phyloP scores from a whole-genome alignment of 2,888 invertebrate genomes.

The Mesorhabditis belari region DNA sequence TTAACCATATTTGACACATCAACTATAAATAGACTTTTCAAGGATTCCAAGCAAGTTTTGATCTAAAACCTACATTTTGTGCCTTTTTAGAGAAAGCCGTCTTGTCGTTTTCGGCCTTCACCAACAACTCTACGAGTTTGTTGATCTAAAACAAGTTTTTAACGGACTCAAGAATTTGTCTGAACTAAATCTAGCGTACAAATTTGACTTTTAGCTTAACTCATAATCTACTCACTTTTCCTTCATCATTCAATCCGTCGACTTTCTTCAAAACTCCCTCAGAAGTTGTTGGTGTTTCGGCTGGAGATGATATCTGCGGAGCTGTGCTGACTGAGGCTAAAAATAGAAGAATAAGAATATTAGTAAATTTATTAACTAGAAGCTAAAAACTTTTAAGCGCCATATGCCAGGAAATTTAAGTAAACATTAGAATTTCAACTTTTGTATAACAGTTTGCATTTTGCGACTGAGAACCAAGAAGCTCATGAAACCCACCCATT shows the following conservation, averaged over 20 bases:
- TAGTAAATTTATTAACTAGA: too few species aligned
- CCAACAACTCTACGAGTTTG: constrained; percentile 16
- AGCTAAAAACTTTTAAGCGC: too few species aligned
- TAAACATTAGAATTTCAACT: too few species aligned
- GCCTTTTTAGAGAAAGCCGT: constrained; percentile 13
- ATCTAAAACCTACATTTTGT: constrained; percentile 8
- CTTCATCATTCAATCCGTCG: constrained; percentile 16
- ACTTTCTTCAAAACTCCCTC: constrained; percentile 16
- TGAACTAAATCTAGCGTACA: too few species aligned
- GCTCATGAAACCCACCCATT: too few species aligned
- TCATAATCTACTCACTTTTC: constrained; percentile 7
- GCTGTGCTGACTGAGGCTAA: neutral
- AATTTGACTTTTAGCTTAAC: too few species aligned
- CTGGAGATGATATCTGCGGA: neutral
- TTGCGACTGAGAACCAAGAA: too few species aligned
- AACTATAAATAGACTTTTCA: neutral
- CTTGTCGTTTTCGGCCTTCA: constrained; percentile 13
- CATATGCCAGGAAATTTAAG: too few species aligned
- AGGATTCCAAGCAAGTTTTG: neutral
- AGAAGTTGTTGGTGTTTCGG: neutral
- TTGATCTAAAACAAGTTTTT: constrained; percentile 7
- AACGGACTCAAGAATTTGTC: too few species aligned
- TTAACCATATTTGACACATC: neutral
- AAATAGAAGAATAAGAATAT: too few species aligned
- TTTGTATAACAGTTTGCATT: too few species aligned